These are phyloP conservation scores for Rafetus swinhoei DNA, from an alignment of 2,113 vertebrate species.

Conservation along the genomic window DNA sequence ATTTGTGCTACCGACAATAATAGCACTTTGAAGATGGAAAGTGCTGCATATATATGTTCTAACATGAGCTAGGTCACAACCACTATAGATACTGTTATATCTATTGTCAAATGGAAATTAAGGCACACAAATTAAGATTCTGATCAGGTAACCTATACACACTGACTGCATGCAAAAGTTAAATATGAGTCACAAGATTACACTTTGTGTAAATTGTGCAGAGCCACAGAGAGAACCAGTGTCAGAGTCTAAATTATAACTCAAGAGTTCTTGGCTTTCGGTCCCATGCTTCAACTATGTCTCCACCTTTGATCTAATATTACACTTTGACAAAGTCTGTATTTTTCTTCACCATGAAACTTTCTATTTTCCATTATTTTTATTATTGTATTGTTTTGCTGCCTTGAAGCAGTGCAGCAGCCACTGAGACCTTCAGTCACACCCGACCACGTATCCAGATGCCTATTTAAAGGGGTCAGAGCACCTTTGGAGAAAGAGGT, in stretches of 20 bases:
- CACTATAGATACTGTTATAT: background rate
- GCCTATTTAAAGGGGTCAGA: too few relatives aligned
- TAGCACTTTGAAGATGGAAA: fast-evolving
- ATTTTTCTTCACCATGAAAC: fast-evolving
- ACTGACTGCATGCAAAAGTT: background rate
- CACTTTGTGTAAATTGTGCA: fast-evolving
- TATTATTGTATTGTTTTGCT: background rate
- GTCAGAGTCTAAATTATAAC: background rate
- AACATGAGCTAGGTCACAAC: background rate
- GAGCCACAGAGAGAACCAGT: fast-evolving
- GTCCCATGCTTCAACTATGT: fast-evolving
- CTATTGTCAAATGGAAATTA: background rate
- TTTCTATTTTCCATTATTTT: background rate
- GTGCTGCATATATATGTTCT: too few relatives aligned
- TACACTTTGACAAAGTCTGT: fast-evolving
- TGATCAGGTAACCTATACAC: fast-evolving
- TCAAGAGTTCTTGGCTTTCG: background rate
- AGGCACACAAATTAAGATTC: background rate
- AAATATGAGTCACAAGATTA: fast-evolving
- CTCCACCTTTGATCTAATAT: background rate
- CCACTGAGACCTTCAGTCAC: too few relatives aligned
- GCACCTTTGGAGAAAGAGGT: too few relatives aligned
- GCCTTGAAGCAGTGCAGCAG: too few relatives aligned
- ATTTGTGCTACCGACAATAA: background rate
- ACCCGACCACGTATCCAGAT: too few relatives aligned